Conservation (phyloP, 2,797 vertebrate species). For the Ctenopoma multispine region DNA sequence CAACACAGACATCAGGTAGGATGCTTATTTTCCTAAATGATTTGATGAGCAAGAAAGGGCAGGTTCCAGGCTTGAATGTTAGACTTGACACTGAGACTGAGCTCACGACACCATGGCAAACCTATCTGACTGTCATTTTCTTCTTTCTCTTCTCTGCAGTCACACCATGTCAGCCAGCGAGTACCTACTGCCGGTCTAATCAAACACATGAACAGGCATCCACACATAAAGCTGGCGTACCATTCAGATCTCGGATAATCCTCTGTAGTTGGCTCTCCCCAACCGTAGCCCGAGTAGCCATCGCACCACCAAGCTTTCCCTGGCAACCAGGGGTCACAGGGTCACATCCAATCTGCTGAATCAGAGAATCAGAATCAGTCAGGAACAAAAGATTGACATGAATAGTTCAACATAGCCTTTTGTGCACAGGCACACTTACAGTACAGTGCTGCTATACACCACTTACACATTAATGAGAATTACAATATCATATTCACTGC, state of each 20-base stretch:
- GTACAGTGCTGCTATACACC: not conserved
- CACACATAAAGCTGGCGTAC: slow-evolving; percentile 79
- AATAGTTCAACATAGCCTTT: slow-evolving; percentile 33
- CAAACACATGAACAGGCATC: slow-evolving; percentile 32
- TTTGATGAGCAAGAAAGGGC: slow-evolving; percentile 2
- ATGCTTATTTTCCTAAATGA: slow-evolving; percentile 37
- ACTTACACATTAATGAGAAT: not conserved
- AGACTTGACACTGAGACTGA: slow-evolving; percentile 2
- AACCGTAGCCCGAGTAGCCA: slow-evolving; percentile 85
- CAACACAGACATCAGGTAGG: slow-evolving; percentile 25
- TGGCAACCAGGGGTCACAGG: slow-evolving; percentile 74
- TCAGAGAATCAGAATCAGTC: slow-evolving; percentile 77
- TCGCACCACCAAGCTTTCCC: slow-evolving; percentile 77
- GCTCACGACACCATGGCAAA: slow-evolving; percentile 18
- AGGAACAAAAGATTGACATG: slow-evolving; percentile 55
- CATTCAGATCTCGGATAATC: slow-evolving; percentile 95
- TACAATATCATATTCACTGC: not conserved
- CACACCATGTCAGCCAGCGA: slow-evolving; percentile 45
- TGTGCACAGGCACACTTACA: slow-evolving; percentile 6
- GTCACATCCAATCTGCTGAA: slow-evolving; percentile 80
- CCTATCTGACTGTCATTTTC: slow-evolving; percentile 37
- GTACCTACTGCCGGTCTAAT: slow-evolving; percentile 21
- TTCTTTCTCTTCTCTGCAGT: slow-evolving; percentile 36
- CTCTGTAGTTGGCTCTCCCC: slow-evolving; percentile 93
- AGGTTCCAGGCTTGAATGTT: slow-evolving; percentile 22